These are phyloP conservation scores for Arbacia lixula DNA, from an alignment of 53 echinoderm and acorn worm species.

Conservation along the genomic window DNA sequence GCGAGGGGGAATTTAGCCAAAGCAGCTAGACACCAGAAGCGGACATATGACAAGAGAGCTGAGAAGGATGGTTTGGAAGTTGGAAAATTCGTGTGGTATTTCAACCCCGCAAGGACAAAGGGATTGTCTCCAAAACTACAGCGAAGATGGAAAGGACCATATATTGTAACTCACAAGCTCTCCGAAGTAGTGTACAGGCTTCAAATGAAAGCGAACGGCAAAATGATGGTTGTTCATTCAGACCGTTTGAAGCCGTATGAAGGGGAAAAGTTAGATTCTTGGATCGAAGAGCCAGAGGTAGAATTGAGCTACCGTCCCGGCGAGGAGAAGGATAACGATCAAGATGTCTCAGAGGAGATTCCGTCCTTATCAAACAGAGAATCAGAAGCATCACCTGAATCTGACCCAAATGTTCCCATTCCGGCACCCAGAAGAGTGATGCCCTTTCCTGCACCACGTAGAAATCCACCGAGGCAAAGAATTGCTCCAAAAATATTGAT, in stretches of 20 bases:
- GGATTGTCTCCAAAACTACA: slow-evolving; percentile 34
- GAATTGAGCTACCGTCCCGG: no score
- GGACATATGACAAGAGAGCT: slow-evolving; percentile 4
- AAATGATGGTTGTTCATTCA: slow-evolving; percentile 31
- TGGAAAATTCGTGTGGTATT: slow-evolving; percentile 14
- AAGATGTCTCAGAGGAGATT: no score
- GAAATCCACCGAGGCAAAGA: no score
- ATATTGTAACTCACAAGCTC: not conserved
- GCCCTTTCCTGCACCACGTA: no score
- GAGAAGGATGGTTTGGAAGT: not conserved
- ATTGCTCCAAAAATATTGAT: no score
- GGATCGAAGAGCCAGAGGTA: no score
- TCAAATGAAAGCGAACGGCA: not conserved
- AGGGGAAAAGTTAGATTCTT: no score
- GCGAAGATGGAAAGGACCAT: slow-evolving; percentile 35
- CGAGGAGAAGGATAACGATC: no score
- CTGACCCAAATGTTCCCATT: no score
- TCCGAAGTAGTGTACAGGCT: slow-evolving; percentile 22
- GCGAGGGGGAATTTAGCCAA: not conserved
- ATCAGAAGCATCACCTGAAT: no score
- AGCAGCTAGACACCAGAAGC: not conserved
- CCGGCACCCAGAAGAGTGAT: no score
- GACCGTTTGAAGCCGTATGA: slow-evolving; percentile 34
- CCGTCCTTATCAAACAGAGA: no score
- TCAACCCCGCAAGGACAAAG: slow-evolving; percentile 6